These are phyloP conservation scores for Drosophila seguyi DNA, from an alignment of 1,140 invertebrate species.

Conservation along the genomic window DNA sequence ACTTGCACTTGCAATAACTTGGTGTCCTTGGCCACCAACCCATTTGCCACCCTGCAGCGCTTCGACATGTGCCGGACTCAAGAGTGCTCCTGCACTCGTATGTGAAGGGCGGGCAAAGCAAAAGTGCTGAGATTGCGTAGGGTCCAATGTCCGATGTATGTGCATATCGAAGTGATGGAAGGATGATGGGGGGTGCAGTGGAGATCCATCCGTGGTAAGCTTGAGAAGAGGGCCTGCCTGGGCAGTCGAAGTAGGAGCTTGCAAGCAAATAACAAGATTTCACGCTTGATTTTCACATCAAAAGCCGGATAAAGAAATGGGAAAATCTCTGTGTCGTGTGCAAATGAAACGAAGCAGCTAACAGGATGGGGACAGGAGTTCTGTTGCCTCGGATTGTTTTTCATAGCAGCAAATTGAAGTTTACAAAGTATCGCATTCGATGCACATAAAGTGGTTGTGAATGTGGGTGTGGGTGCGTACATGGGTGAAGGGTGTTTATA, in stretches of 20 bases:
- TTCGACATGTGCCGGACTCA: conserved; percentile 20
- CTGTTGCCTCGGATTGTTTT: conserved; percentile 38
- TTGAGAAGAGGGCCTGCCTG: conserved; percentile 7
- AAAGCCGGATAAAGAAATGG: conserved; percentile 57
- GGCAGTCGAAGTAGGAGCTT: conserved; percentile 25
- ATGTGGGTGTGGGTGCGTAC: not conserved
- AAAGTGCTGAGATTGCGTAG: conserved; percentile 55
- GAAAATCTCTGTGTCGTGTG: conserved; percentile 45
- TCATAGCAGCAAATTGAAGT: conserved; percentile 52
- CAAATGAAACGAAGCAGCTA: conserved; percentile 56
- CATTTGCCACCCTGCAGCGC: not conserved
- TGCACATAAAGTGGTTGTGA: conserved; percentile 10
- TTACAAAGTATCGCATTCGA: conserved; percentile 43
- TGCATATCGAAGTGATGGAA: conserved; percentile 20
- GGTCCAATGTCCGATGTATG: conserved; percentile 29
- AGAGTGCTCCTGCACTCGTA: conserved; percentile 33
- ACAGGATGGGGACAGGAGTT: conserved; percentile 18
- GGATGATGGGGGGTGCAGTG: not conserved
- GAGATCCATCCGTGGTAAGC: not conserved
- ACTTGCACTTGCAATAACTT: conserved; percentile 35
- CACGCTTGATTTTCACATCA: conserved; percentile 74
- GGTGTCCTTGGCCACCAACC: conserved; percentile 10
- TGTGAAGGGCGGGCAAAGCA: conserved; percentile 26
- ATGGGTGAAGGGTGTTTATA: conserved; percentile 10
- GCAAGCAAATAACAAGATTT: conserved; percentile 73